phyloP scores from a whole-genome alignment of 2,797 vertebrate genomes.

The Champsocephalus esox region DNA sequence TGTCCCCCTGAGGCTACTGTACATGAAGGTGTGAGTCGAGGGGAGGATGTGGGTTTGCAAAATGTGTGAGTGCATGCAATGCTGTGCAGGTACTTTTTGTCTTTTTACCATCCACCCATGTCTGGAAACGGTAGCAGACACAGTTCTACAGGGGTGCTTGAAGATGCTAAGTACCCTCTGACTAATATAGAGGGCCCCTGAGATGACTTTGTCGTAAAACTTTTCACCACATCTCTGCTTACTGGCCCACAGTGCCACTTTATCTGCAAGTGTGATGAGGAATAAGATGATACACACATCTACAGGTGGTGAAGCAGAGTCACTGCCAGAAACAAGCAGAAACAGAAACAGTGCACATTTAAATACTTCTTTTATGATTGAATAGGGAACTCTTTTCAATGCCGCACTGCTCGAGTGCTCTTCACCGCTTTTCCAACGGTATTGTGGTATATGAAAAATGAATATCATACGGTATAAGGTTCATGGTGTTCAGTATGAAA shows the following conservation, averaged over 20 bases:
- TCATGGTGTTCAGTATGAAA: too few species aligned
- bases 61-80: slow-evolving; percentile 17
- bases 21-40: slow-evolving; percentile 35
- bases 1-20: slow-evolving; percentile 60
- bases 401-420: too few species aligned
- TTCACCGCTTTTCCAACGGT: too few species aligned
- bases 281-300: background rate
- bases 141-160: slow-evolving; percentile 20
- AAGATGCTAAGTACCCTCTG: slow-evolving; percentile 29
- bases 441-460: too few species aligned
- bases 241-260: background rate
- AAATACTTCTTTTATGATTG: too few species aligned
- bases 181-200: slow-evolving; percentile 16
- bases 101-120: slow-evolving; percentile 27
- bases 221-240: slow-evolving; percentile 7
- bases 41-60: slow-evolving; percentile 22
- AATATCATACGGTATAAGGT: too few species aligned
- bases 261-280: slow-evolving; percentile 6
- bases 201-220: slow-evolving; percentile 20
- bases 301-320: background rate
- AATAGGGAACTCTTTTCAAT: too few species aligned
- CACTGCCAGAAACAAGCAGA: background rate
- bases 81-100: slow-evolving; percentile 38
- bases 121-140: slow-evolving; percentile 35
- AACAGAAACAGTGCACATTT: too few species aligned